Percentiles rank a stretch among this genome's conserved stretches.
These are phyloP conservation scores for Aethes cnicana DNA, from an alignment of 2,888 invertebrate species.

Conservation along the genomic window DNA sequence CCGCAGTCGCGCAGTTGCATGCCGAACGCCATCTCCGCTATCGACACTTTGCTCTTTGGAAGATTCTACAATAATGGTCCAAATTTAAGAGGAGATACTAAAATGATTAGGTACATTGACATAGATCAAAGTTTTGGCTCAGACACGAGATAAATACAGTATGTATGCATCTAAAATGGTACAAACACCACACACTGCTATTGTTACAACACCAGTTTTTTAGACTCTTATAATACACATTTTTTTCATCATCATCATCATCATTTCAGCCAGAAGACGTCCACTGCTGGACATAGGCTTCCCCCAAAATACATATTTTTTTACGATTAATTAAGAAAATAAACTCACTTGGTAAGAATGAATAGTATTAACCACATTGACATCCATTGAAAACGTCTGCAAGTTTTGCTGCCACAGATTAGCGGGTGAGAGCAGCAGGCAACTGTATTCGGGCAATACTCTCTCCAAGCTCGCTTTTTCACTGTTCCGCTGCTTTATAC, in stretches of 20 bases:
- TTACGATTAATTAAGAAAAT: too few species aligned
- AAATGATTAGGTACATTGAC: too few species aligned
- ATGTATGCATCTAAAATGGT: too few species aligned
- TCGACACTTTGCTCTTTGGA: conserved; percentile 91
- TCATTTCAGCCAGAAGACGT: too few species aligned
- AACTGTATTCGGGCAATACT: conserved; percentile 94
- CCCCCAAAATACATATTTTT: too few species aligned
- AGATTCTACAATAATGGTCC: conserved; percentile 84
- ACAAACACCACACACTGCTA: too few species aligned
- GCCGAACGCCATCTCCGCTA: conserved; percentile 95
- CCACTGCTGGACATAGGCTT: too few species aligned
- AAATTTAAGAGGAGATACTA: too few species aligned
- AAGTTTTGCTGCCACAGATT: conserved; percentile 95
- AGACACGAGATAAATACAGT: too few species aligned
- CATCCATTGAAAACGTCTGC: conserved; percentile 89
- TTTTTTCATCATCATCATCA: too few species aligned
- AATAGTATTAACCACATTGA: conserved; percentile 90
- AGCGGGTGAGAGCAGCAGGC: conserved; percentile 94
- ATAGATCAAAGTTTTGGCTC: too few species aligned
- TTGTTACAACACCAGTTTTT: neutral
- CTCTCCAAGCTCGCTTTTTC: conserved; percentile 82
- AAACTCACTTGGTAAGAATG: conserved; percentile 94
- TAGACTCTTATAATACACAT: too few species aligned
- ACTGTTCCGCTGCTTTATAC: conserved; percentile 84
- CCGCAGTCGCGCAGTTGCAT: conserved; percentile 95